These are phyloP conservation scores for Drosophila nigricruria DNA, from an alignment of 2,888 invertebrate species.

Conservation along the genomic window DNA sequence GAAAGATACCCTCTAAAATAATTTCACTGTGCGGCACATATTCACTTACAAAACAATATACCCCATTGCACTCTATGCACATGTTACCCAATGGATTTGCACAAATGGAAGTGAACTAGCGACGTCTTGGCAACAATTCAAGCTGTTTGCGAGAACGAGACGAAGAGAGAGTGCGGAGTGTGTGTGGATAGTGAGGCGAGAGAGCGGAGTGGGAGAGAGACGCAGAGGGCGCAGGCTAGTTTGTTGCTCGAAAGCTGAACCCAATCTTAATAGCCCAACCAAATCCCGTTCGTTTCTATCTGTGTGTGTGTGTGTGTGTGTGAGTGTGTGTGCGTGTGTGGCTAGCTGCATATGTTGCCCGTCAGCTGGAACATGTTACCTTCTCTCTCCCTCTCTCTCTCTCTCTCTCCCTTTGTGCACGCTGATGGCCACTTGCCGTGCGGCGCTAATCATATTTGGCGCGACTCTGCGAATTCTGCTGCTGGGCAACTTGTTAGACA, in stretches of 20 bases:
- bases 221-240: slow-evolving; percentile 1
- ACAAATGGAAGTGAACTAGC: slow-evolving; percentile 32
- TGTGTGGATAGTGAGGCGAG: background rate
- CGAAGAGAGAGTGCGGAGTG: background rate
- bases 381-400: no score
- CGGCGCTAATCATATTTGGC: slow-evolving; percentile 62
- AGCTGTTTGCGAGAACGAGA: background rate
- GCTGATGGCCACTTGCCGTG: slow-evolving; percentile 63
- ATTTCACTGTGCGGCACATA: background rate
- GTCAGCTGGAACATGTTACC: slow-evolving; percentile 6
- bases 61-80: background rate
- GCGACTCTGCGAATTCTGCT: slow-evolving; percentile 48
- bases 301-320: background rate
- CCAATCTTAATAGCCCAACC: slow-evolving; percentile 37
- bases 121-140: slow-evolving; percentile 44
- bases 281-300: slow-evolving; percentile 8
- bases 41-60: background rate
- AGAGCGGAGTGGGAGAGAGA: background rate
- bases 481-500: slow-evolving; percentile 77
- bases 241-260: slow-evolving; percentile 24
- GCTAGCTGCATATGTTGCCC: slow-evolving; percentile 39
- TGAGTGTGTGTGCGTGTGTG: slow-evolving; percentile 1
- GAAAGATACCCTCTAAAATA: background rate
- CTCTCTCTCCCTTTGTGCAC: background rate
- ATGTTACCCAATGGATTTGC: slow-evolving; percentile 32